These are phyloP conservation scores for Platalea minor DNA, from an alignment of 2,797 vertebrate species.

Conservation along the genomic window DNA sequence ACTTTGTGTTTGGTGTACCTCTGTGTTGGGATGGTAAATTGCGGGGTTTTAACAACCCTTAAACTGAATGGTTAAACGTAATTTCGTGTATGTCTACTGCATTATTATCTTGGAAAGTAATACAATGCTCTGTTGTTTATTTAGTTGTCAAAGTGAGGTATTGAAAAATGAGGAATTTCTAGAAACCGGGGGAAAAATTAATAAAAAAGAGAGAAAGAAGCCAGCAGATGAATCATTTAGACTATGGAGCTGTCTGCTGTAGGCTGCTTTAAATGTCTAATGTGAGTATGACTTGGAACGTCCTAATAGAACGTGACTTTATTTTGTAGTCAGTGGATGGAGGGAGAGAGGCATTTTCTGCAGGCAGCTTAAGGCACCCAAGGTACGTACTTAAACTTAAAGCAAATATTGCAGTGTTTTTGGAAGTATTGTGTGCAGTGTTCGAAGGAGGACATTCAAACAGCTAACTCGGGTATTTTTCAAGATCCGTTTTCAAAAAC, in stretches of 20 bases:
- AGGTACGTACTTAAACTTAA: background rate
- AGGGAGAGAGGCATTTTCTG: background rate
- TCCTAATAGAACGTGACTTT: background rate
- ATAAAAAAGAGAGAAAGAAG: background rate
- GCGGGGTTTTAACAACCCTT: background rate
- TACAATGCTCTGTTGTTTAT: background rate
- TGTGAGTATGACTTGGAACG: background rate
- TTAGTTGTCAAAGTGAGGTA: background rate
- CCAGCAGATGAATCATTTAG: background rate
- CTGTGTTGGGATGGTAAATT: background rate
- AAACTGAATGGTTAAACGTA: background rate
- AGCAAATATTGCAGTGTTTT: background rate
- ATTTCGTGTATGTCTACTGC: background rate
- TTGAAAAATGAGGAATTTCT: background rate
- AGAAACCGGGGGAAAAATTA: background rate
- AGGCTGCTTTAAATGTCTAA: background rate
- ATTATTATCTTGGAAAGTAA: background rate
- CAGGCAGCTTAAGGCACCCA: background rate
- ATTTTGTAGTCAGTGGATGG: background rate
- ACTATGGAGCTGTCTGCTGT: background rate
- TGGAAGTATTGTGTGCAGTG: background rate
- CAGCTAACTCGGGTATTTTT: background rate
- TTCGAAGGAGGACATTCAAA: background rate
- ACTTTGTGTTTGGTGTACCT: background rate
- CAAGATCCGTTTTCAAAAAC: background rate